These are phyloP conservation scores for Maccullochella peelii DNA, from an alignment of 2,113 vertebrate species.

Conservation along the genomic window DNA sequence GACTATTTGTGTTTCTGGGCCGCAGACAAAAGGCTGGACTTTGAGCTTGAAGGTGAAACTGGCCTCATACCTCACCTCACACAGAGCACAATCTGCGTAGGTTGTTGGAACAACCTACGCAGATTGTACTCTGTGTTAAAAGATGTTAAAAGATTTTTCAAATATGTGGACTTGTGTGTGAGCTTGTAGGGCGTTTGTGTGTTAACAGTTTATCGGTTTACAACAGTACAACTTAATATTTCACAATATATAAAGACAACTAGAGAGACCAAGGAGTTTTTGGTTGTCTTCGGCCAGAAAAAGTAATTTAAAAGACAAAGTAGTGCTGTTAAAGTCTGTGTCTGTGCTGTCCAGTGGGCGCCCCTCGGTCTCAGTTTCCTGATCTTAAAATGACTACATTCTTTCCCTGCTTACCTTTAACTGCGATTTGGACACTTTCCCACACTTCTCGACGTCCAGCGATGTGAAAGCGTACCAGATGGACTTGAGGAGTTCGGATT, in stretches of 20 bases:
- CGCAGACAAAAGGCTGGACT: constrained; percentile 46
- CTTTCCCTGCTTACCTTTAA: constrained; percentile 78
- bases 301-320: not conserved
- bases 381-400: not conserved
- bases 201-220: not conserved
- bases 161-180: constrained; percentile 20
- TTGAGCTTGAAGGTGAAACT: constrained; percentile 33
- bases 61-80: not conserved
- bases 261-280: not conserved
- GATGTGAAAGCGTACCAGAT: constrained; percentile 87
- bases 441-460: constrained; percentile 83
- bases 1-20: not conserved
- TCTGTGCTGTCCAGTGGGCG: not conserved
- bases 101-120: not conserved
- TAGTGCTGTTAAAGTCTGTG: not conserved
- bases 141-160: not conserved
- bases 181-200: not conserved
- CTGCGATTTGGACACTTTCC: constrained; percentile 86
- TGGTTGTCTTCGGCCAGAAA: not conserved
- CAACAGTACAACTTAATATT: not conserved
- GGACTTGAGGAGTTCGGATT: constrained; percentile 84
- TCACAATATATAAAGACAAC: not conserved
- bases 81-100: not conserved
- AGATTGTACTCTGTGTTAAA: no score
- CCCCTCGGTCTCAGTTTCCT: constrained; percentile 46